Evolutionary conservation across 1,140 invertebrate species (phyloP).

Genomic region (Magallana ariakensis): DNA sequence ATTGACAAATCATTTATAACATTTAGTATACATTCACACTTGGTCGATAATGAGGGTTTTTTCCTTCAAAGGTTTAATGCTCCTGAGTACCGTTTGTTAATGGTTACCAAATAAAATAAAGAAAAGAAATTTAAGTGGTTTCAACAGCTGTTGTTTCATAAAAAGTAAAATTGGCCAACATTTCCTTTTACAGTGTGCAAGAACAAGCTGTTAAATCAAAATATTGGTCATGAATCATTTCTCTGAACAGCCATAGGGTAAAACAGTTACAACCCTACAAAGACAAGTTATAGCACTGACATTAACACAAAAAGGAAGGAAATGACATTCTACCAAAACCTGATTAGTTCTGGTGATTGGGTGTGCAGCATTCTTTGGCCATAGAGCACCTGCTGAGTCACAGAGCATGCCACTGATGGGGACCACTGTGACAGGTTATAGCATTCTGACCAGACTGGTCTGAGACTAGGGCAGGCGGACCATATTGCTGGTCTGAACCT

Average conservation of each 20-base stretch:
- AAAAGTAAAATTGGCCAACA: background rate
- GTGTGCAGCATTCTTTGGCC: background rate
- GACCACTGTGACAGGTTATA: background rate
- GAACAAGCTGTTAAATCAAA: background rate
- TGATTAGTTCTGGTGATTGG: background rate
- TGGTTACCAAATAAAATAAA: no score
- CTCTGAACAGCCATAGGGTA: background rate
- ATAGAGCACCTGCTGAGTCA: constrained; percentile 11
- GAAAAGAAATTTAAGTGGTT: constrained; percentile 10
- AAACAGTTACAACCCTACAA: background rate
- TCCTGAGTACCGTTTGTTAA: background rate
- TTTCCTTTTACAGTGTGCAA: constrained; percentile 3
- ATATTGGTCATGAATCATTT: background rate
- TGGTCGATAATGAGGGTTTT: background rate
- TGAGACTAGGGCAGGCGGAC: background rate
- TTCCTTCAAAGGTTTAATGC: background rate
- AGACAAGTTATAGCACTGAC: background rate
- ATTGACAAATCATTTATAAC: background rate
- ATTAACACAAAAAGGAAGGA: constrained; percentile 15
- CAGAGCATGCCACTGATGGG: background rate
- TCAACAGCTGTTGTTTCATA: constrained; percentile 3
- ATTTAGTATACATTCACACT: background rate
- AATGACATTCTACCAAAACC: background rate
- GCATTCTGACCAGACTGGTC: background rate
- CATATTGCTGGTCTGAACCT: background rate